Evolutionary conservation across 2,888 invertebrate genomes (phyloP), one percentile per base, ranked within the genome.

Genomic region (Agrochola circellaris): DNA sequence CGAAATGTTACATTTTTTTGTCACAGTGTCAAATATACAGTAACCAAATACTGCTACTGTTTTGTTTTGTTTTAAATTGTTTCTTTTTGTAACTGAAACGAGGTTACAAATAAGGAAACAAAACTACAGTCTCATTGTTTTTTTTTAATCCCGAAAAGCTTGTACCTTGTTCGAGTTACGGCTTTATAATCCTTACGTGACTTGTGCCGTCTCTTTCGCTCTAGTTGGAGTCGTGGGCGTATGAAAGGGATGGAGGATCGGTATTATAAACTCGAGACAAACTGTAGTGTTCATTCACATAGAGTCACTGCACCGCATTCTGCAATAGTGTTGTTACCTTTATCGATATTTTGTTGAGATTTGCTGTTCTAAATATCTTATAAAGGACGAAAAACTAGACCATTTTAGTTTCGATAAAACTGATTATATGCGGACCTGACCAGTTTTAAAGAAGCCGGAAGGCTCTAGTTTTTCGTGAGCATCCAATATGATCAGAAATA

Each of bases 271-370:
- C 85, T 83, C 89, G 90, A 87, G 89, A 90, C 88, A 89, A 87
- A 90, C 91, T 93, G 91, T 91, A 93, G 93, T 94, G 93, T 95
- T 95, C 96, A 96, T 96, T 96, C 95, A 96, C 92, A 90, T 90
- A 91, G 91, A 93, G 93, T 93, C 92, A 95, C 94, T 94, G 95
- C 94, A 91, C 96, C 92, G 93, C 96, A 96, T 96, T 96, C 96
- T 96, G 91, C 80, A 76, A 86, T 94, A 95, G 95, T 90, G 95
- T 84, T 93, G 89, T 84, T 54, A 72, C 77, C 20, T 73, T 64
- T 79, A 87, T 91, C 90, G 90, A 90, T 86, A 78, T 61, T 81
- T 83, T 73, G 66, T 61, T 34, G 67, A 48, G 65, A 74, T 72
- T 84, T 72, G 26, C 23, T 17, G 20, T 42, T 11, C 1, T 17